Evolutionary conservation across 2,888 invertebrate genomes (phyloP).

Genomic region (Tachina grossa): DNA sequence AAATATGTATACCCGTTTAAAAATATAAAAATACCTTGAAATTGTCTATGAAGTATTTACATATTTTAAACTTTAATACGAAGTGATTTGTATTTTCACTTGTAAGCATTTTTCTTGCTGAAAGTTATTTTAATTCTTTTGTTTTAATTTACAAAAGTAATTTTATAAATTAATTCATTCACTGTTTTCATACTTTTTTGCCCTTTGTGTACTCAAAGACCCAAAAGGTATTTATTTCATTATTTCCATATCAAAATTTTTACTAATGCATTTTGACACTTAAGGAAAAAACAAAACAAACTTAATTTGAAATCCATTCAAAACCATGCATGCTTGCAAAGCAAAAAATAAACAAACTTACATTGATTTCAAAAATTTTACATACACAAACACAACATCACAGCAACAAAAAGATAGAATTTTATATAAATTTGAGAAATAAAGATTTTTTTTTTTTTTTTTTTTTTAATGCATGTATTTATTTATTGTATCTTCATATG

Average conservation of each 20-base stretch:
- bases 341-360: slow-evolving; percentile 57
- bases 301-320: slow-evolving; percentile 67
- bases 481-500: too few relatives aligned
- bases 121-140: slow-evolving; percentile 42
- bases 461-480: too few relatives aligned
- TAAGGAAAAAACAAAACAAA: slow-evolving; percentile 60
- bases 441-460: too few relatives aligned
- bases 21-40: background rate
- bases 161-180: slow-evolving; percentile 62
- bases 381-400: slow-evolving; percentile 40
- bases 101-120: background rate
- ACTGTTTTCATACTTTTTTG: slow-evolving; percentile 31
- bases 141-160: slow-evolving; percentile 50
- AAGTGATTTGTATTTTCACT: slow-evolving; percentile 5
- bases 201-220: slow-evolving; percentile 14
- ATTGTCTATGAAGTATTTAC: background rate
- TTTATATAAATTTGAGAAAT: background rate
- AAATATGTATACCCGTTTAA: background rate
- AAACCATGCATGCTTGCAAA: slow-evolving; percentile 61
- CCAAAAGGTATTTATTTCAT: slow-evolving; percentile 68
- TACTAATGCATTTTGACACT: slow-evolving; percentile 69
- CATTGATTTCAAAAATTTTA: slow-evolving; percentile 66
- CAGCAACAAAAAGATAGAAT: background rate
- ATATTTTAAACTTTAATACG: background rate
- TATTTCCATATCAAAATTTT: slow-evolving; percentile 60